These are phyloP conservation scores for Rhodinocichla rosea DNA, from an alignment of 2,113 vertebrate species.

Conservation along the genomic window DNA sequence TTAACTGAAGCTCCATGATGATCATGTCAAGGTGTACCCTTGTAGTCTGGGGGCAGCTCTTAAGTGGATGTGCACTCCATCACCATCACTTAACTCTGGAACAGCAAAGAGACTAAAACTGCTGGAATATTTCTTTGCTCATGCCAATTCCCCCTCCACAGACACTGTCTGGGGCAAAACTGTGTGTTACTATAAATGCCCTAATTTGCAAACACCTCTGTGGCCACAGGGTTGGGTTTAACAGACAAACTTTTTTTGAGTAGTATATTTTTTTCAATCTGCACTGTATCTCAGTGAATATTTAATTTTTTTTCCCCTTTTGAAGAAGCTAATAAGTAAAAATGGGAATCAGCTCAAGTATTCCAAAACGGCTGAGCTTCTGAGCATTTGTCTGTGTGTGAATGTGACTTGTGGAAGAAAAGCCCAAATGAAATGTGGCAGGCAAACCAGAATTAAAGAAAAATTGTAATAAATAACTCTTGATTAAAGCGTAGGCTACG, in stretches of 20 bases:
- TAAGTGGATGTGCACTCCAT: background rate
- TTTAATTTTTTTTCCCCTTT: background rate
- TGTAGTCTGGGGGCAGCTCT: background rate
- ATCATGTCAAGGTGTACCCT: background rate
- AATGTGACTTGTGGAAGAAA: constrained; percentile 9
- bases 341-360: background rate
- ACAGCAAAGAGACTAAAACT: background rate
- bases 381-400: background rate
- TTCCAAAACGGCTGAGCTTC: background rate
- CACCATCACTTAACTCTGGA: background rate
- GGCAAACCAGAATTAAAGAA: background rate
- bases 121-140: background rate
- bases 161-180: background rate
- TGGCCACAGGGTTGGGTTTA: background rate
- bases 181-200: background rate
- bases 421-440: constrained; percentile 5
- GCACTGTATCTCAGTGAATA: background rate
- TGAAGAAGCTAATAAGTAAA: constrained; percentile 13
- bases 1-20: background rate
- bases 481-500: constrained; percentile 28
- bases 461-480: constrained; percentile 10
- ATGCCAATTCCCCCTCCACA: background rate
- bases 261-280: background rate
- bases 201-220: background rate
- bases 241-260: background rate